These are phyloP conservation scores for Oophaga sylvatica DNA, from an alignment of 2,797 vertebrate genomes.

Conservation along the genomic window DNA sequence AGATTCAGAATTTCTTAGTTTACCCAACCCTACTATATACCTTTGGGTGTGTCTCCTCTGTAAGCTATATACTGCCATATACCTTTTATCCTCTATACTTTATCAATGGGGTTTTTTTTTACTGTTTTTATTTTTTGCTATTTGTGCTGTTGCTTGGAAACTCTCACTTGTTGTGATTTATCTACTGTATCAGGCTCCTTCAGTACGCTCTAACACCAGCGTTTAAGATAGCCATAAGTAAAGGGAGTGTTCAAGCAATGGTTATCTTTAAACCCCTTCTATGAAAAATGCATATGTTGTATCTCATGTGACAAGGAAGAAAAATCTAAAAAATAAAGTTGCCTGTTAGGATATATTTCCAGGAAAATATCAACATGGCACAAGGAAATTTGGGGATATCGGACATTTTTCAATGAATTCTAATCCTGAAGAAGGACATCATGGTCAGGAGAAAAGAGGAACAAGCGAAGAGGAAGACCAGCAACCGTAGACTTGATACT, in stretches of 20 bases:
- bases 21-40: not conserved
- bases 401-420: not conserved
- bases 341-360: not conserved
- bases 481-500: no score
- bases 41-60: not conserved
- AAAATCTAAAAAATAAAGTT: not conserved
- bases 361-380: not conserved
- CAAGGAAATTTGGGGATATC: not conserved
- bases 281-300: not conserved
- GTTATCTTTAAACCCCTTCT: not conserved
- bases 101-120: not conserved
- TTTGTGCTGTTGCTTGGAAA: slow-evolving; percentile 16
- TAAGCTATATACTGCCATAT: not conserved
- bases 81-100: not conserved
- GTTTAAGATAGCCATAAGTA: not conserved
- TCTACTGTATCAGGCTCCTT: not conserved
- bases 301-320: not conserved
- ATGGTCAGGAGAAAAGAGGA: no score
- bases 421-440: not conserved
- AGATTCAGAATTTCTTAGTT: not conserved
- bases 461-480: no score
- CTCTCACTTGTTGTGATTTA: not conserved
- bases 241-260: not conserved
- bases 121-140: not conserved
- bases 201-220: not conserved